Percentiles rank a stretch among this genome's conserved stretches.
These are phyloP conservation scores for Octodon degus DNA, from an alignment of 2,113 vertebrate species.

Conservation along the genomic window DNA sequence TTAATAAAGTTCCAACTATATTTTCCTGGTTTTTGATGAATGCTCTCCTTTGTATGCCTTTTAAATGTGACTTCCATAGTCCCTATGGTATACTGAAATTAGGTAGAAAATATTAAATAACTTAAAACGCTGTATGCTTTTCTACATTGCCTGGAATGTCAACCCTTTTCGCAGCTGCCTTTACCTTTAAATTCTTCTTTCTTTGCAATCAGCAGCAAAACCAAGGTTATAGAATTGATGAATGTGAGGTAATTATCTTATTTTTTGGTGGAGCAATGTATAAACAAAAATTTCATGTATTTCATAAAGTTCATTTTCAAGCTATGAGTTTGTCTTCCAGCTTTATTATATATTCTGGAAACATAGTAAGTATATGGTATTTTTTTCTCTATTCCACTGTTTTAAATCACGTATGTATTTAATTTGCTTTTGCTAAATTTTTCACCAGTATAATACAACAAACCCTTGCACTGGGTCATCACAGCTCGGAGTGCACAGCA, in stretches of 20 bases:
- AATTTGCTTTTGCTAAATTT: not conserved
- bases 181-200: not conserved
- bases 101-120: slow-evolving; percentile 81
- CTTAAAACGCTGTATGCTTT: slow-evolving; percentile 82
- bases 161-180: not conserved
- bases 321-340: not conserved
- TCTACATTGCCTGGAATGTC: slow-evolving; percentile 52
- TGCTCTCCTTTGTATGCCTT: slow-evolving; percentile 82
- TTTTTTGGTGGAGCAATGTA: not conserved
- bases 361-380: not conserved
- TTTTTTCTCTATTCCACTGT: not conserved
- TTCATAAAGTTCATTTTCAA: not conserved
- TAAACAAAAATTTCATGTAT: not conserved
- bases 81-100: slow-evolving; percentile 82
- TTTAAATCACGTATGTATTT: not conserved
- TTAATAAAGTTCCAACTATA: slow-evolving; percentile 87
- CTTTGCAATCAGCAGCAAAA: not conserved
- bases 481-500: not conserved
- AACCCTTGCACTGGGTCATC: not conserved
- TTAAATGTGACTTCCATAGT: slow-evolving; percentile 83
- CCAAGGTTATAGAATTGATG: not conserved
- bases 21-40: slow-evolving; percentile 86
- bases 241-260: not conserved
- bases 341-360: not conserved
- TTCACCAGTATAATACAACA: not conserved